Percentiles rank a stretch among this genome's conserved stretches.
Evolutionary conservation across 2,113 vertebrate genomes (phyloP).

Genomic region (Psilopsiagon aurifrons): DNA sequence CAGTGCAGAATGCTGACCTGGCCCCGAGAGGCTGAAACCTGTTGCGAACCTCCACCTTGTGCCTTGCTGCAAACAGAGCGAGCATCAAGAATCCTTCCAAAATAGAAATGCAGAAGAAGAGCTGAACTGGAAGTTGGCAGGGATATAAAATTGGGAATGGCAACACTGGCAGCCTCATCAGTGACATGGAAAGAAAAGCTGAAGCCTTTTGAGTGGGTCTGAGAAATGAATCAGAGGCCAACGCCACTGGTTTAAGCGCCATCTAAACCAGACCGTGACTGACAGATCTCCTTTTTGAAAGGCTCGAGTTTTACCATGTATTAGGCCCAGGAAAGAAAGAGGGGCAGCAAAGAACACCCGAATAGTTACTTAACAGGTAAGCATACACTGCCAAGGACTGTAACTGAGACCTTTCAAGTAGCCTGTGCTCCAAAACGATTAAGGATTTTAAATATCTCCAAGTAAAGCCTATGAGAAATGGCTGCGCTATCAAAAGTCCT

Average conservation of each 20-base stretch:
- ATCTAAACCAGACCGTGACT: not conserved
- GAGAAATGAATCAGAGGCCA: not conserved
- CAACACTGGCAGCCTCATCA: not conserved
- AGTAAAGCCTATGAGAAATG: not conserved
- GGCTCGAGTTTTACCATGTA: not conserved
- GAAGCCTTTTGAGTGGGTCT: not conserved
- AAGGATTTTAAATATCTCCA: not conserved
- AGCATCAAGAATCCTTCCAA: not conserved
- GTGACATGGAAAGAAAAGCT: not conserved
- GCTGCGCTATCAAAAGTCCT: not conserved
- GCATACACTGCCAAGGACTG: not conserved
- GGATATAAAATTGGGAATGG: not conserved
- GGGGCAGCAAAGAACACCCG: not conserved
- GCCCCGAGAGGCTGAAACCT: not conserved
- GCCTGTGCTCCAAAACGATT: not conserved
- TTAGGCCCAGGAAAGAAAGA: not conserved
- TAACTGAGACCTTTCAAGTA: not conserved
- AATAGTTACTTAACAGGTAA: not conserved
- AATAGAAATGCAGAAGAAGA: not conserved
- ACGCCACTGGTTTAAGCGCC: not conserved
- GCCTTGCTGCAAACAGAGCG: not conserved
- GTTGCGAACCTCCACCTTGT: not conserved
- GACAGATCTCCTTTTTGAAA: not conserved
- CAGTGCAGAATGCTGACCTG: not conserved
- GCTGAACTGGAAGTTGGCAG: not conserved